Base-by-base conservation (phyloP, 2,113 vertebrate genomes). In the Pantherophis guttatus region DNA sequence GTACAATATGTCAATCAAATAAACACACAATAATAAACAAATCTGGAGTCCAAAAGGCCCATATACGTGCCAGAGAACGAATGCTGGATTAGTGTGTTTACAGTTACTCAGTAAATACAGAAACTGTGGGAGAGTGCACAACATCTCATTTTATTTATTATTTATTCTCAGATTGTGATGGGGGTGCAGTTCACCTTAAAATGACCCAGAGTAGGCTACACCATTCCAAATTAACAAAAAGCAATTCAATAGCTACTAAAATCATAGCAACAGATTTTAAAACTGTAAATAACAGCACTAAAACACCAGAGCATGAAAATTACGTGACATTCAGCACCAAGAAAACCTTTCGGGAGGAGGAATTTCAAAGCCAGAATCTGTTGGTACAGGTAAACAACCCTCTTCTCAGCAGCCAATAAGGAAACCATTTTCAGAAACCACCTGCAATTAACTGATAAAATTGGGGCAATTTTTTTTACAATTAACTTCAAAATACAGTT, bases 401-500 rank as follows among this genome's bases (percentile, higher is more conserved):
- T 29, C 29, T 90, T 23, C 57, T 17, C 29, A 21, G 26, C 89
- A 90, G 48, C n/a, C 59, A 90, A 75, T 21, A 21, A 59, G 58
- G 48, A 65, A 62, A 55, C 50, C 17, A 5, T 39, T 81, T 33
- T 75, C 17, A 23, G 9, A 39, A 81, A 13, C 65, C 50, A 55
- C 53, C 48, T 52, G 62, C 52, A 75, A 81, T 91, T 53, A 81
- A 52, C 29, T 75, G 26, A 75, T 54, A 33, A 53, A 75, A 53
- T 75, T n/a, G 65, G 90, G 62, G 5, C n/a, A 92, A 70, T 94
- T 94, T 94, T 70, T 75, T n/a, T 90, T 8, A 90, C 54, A 91
- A 88, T 89, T 93, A 93, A 94, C 65, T 85, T 91, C 94, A 93
- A 96, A 94, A 93, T 92, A 10, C 91, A 94, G 13, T 21, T 48